Base-by-base conservation (phyloP, 1,140 invertebrate genomes). In the Drosophila cardini region DNA sequence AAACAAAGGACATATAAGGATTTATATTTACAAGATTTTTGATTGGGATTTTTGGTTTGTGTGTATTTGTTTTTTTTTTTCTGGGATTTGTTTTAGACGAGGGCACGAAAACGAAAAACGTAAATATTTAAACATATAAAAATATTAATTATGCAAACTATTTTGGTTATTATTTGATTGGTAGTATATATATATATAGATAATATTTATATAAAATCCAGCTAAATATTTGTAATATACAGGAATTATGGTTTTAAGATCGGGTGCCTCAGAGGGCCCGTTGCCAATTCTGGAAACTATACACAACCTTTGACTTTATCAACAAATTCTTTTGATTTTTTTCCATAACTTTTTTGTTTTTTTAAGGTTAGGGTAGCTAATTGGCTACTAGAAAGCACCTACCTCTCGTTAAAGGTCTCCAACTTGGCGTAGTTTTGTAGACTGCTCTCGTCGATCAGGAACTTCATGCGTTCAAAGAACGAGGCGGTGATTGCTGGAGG, bases 381-480 rank as follows among this genome's bases (percentile, higher is more conserved):
- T 65, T 75, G 78, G 85, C 74, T 80, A 89, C 84, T 63, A 90
- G 61, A 45, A 68, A 90, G 56, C 76, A 93, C 95, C 94, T 95
- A 99, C 98, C 97, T 99, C 94, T 98, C 97, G 93, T 99, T 99
- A 93, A 99, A 99, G 5, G 97, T 97, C 85, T 98, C 97, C 81
- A 96, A 95, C 73, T 97, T 96, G 13, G 98, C 98, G 92, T 99
- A 99, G 92, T 97, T 98, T 93, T 99, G 98, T 13, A 99, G 95
- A 93, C 98, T 98, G 90, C 98, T 97, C 92, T 99, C 98, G 93
- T 99, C 98, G 76, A 99, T 98, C 42, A 99, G 94, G 93, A 99
- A 99, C 91, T 98, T 97, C 96, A 99, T 98, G 89, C 98, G 95
- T 92, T 99, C 98, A 92, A 98, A 99, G 94, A 99, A 99, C 0